Evolutionary conservation across 1,140 invertebrate species (phyloP).

Genomic region (Kradibia gibbosae): DNA sequence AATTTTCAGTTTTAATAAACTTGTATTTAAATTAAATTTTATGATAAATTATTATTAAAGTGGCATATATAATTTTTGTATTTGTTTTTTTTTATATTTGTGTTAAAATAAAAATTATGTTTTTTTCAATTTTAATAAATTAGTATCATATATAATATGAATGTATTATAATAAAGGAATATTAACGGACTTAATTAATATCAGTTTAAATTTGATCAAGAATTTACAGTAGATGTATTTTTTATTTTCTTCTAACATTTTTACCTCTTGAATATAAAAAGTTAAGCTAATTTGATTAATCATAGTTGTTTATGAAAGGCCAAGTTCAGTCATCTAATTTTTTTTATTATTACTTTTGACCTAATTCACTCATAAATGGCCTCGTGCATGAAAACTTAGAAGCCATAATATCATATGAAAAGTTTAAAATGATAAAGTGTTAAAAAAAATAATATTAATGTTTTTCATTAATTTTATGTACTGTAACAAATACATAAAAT

Average conservation of each 20-base stretch:
- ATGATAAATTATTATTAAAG: too few species aligned
- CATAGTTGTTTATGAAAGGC: conserved; percentile 4
- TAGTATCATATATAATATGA: not conserved
- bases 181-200: not conserved
- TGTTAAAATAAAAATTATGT: too few species aligned
- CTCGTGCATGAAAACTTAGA: not conserved
- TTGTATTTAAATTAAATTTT: too few species aligned
- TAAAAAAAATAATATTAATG: too few species aligned
- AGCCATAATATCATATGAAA: not conserved
- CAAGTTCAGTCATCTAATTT: conserved; percentile 2
- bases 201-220: not conserved
- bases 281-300: conserved; percentile 1
- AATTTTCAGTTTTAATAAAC: too few species aligned
- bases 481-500: too few species aligned
- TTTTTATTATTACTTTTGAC: conserved; percentile 14
- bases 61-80: too few species aligned
- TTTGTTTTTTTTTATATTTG: too few species aligned
- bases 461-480: too few species aligned
- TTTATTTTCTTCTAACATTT: not conserved
- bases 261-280: not conserved
- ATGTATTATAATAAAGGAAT: not conserved
- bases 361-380: not conserved
- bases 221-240: not conserved
- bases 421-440: too few species aligned
- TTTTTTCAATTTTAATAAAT: not conserved